Conservation (phyloP, 2,113 vertebrate genomes). For the Oryzias woworae region DNA sequence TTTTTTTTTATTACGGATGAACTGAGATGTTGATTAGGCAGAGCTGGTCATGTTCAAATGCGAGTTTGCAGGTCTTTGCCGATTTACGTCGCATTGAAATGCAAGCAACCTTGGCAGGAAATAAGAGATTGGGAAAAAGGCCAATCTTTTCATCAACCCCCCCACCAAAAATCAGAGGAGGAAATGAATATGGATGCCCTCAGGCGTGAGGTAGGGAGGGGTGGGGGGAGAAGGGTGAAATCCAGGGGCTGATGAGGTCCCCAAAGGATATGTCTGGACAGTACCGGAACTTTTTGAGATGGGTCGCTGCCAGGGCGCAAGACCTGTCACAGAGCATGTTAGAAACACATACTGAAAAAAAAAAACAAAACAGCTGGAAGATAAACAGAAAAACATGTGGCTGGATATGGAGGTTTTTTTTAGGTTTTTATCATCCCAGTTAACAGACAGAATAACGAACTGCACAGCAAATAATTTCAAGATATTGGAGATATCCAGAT, state of each 20-base stretch:
- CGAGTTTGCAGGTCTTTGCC: slow-evolving; percentile 61
- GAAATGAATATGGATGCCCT: slow-evolving; percentile 84
- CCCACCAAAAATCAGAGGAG: slow-evolving; percentile 76
- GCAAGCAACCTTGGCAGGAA: slow-evolving; percentile 75
- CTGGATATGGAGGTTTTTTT: no score
- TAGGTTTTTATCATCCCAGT: no score
- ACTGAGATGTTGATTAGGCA: slow-evolving; percentile 38
- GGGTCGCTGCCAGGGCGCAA: slow-evolving; percentile 61
- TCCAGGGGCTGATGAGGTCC: slow-evolving; percentile 79
- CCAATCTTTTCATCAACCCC: slow-evolving; percentile 77
- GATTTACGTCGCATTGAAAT: slow-evolving; percentile 72
- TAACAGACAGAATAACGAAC: no score
- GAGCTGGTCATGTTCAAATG: slow-evolving; percentile 60
- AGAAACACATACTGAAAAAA: slow-evolving; percentile 44
- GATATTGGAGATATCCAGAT: no score
- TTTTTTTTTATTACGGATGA: slow-evolving; percentile 8
- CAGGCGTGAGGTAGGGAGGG: slow-evolving; percentile 72
- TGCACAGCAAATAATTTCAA: no score
- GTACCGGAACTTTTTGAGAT: slow-evolving; percentile 71
- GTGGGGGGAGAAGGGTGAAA: slow-evolving; percentile 66
- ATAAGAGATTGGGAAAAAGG: slow-evolving; percentile 65
- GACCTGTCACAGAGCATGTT: slow-evolving; percentile 46
- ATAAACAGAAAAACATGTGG: neutral
- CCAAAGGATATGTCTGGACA: slow-evolving; percentile 79
- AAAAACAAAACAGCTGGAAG: slow-evolving; percentile 10